Conservation (phyloP, 2,888 invertebrate genomes). For the Philopedon plagiatum region DNA sequence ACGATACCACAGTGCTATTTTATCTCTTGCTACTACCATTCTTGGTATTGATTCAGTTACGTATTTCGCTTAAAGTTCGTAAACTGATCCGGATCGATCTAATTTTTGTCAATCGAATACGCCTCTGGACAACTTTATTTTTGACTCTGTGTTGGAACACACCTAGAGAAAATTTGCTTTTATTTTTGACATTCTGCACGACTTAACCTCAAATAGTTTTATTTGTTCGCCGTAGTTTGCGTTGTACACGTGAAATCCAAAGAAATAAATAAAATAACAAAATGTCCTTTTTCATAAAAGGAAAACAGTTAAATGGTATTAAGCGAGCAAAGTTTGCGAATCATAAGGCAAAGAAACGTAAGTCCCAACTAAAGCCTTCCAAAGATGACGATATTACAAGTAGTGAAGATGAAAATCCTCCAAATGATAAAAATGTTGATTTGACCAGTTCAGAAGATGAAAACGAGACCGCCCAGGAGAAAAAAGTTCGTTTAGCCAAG, state of each 20-base stretch:
- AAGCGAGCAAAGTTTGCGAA: slow-evolving; percentile 52
- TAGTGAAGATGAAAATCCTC: slow-evolving; percentile 75
- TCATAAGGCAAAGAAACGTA: slow-evolving; percentile 56
- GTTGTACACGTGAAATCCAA: slow-evolving; percentile 32
- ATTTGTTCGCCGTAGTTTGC: neutral
- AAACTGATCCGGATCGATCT: too few relatives aligned
- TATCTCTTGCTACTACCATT: neutral
- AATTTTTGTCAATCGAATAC: too few relatives aligned
- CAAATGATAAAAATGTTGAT: slow-evolving; percentile 70
- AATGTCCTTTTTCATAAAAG: slow-evolving; percentile 65
- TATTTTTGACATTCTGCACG: too few relatives aligned
- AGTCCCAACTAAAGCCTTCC: slow-evolving; percentile 28
- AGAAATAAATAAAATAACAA: slow-evolving; percentile 35
- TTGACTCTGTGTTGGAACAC: neutral
- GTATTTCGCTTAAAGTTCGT: too few relatives aligned
- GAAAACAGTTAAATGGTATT: slow-evolving; percentile 57
- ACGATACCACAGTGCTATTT: too few relatives aligned
- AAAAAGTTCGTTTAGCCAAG: slow-evolving; percentile 90
- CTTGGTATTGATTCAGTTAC: too few relatives aligned
- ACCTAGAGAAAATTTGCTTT: too few relatives aligned
- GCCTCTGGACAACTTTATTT: too few relatives aligned
- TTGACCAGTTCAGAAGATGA: slow-evolving; percentile 73
- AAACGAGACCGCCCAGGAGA: slow-evolving; percentile 90
- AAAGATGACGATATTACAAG: slow-evolving; percentile 74
- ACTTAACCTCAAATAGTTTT: slow-evolving; percentile 18